Conservation (phyloP, 2,888 invertebrate genomes). For the Mythimna ferrago region DNA sequence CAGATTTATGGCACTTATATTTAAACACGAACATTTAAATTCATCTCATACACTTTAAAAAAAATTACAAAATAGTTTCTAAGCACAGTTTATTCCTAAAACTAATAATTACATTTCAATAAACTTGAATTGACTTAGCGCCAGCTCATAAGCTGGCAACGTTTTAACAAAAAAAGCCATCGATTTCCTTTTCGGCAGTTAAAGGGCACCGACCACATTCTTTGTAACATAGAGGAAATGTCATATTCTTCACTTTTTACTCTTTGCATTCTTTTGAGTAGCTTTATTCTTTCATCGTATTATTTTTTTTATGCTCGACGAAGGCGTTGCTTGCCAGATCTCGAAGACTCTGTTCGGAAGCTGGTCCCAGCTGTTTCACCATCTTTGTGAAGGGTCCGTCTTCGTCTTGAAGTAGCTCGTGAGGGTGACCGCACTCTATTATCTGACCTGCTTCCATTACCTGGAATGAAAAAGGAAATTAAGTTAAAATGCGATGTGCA, state of each 20-base stretch:
- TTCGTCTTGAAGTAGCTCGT: slow-evolving; percentile 90
- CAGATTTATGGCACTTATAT: slow-evolving; percentile 5
- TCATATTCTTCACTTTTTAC: neutral
- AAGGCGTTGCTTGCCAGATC: slow-evolving; percentile 82
- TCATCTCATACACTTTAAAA: neutral
- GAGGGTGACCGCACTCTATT: slow-evolving; percentile 94
- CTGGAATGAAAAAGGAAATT: slow-evolving; percentile 61
- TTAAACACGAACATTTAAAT: neutral
- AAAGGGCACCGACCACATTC: neutral
- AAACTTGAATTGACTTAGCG: neutral
- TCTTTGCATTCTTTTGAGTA: neutral
- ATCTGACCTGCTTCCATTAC: slow-evolving; percentile 92
- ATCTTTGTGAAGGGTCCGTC: slow-evolving; percentile 91
- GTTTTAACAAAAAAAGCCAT: neutral
- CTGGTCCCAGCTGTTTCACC: slow-evolving; percentile 91
- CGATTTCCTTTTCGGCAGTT: neutral
- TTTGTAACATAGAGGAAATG: neutral
- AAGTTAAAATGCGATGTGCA: neutral
- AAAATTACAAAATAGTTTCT: neutral
- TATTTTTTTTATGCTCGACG: slow-evolving; percentile 75
- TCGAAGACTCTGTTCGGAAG: slow-evolving; percentile 84
- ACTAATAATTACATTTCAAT: slow-evolving; percentile 18
- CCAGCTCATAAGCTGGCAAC: neutral
- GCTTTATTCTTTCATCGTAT: slow-evolving; percentile 18
- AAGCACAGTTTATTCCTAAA: neutral